Evolutionary conservation across 2,888 invertebrate species (phyloP), one percentile per base, ranked within the genome.

Genomic region (Ganaspis brasiliensis): DNA sequence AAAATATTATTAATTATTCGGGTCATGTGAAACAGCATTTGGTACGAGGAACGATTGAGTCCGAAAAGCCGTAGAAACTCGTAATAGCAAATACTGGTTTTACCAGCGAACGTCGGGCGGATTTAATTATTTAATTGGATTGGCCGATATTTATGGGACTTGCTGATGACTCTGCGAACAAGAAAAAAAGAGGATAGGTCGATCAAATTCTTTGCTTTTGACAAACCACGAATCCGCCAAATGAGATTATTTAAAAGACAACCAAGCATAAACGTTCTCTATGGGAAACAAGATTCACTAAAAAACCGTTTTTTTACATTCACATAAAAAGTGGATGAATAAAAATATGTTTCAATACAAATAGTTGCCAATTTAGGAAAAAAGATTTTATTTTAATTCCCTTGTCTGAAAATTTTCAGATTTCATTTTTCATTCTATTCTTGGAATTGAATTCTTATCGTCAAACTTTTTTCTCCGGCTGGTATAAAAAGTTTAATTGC

Each of bases 71-170:
- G 45, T 67, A 67, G 45, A 67, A 67, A 45, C 24, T 67, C 40
- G 40, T 45, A 24, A 67, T 67, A 45, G 24, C 24, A 67, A 67
- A 67, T 67, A 45, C 67, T 67, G 21, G 24, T 24, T 67, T 45
- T 45, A 45, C 24, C 40, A 24, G 45, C 21, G 21, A 67, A 67
- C 67, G 45, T 45, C 45, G 40, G 45, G 40, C 40, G 26, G 77
- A 79, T 81, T 76, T 88, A 88, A 89, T 87, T 86, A 82, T 87
- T 86, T 89, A 88, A 90, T 87, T 83, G 88, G 88, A 90, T 90
- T 90, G 90, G 82, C 90, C 90, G 89, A 89, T 86, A 89, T 89
- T 81, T 75, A 75, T 79, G 45, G 45, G 21, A 61, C 10, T 67
- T 67, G 67, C 45, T 45, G 67, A 67, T 45, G 63, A 63, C 14